phyloP scores from a whole-genome alignment of 1,140 invertebrate species.

The Lethocerus indicus region DNA sequence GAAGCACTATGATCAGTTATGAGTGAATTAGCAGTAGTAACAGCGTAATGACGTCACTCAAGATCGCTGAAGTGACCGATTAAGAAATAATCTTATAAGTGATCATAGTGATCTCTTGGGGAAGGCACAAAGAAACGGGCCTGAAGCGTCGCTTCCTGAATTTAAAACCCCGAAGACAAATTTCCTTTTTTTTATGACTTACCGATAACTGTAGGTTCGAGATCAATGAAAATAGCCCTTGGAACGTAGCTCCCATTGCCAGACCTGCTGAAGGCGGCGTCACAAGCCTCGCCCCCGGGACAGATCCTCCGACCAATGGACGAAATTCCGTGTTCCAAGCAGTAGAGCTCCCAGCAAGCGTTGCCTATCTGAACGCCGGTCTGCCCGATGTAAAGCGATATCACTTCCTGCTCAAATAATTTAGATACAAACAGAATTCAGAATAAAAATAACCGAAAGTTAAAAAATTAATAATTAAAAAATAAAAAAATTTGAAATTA shows the following conservation, averaged over 20 bases:
- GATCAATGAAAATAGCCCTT: slow-evolving; percentile 28
- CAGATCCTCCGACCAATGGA: slow-evolving; percentile 1
- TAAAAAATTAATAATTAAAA: too few species aligned
- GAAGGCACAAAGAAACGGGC: too few species aligned
- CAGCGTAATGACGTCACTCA: too few species aligned
- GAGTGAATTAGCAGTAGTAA: too few species aligned
- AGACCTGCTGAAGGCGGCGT: slow-evolving; percentile 47
- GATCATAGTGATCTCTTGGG: too few species aligned
- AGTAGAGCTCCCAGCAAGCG: slow-evolving; percentile 65
- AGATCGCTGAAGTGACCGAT: too few species aligned
- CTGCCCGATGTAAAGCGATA: slow-evolving; percentile 68
- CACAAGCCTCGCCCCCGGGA: slow-evolving; percentile 23
- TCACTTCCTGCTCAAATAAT: slow-evolving; percentile 24
- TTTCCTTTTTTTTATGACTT: not conserved
- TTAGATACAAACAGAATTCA: too few species aligned
- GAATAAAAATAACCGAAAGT: too few species aligned
- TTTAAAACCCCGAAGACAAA: not conserved
- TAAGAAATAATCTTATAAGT: too few species aligned
- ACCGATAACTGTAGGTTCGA: slow-evolving; percentile 24
- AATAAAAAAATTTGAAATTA: too few species aligned
- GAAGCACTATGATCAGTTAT: too few species aligned
- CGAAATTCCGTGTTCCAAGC: slow-evolving; percentile 45
- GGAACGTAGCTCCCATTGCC: slow-evolving; percentile 39
- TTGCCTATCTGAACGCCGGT: slow-evolving; percentile 78
- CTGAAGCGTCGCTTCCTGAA: too few species aligned